These are phyloP conservation scores for Epizoanthus ramosus DNA, from an alignment of 92 coral and sea anemone species.

Conservation along the genomic window DNA sequence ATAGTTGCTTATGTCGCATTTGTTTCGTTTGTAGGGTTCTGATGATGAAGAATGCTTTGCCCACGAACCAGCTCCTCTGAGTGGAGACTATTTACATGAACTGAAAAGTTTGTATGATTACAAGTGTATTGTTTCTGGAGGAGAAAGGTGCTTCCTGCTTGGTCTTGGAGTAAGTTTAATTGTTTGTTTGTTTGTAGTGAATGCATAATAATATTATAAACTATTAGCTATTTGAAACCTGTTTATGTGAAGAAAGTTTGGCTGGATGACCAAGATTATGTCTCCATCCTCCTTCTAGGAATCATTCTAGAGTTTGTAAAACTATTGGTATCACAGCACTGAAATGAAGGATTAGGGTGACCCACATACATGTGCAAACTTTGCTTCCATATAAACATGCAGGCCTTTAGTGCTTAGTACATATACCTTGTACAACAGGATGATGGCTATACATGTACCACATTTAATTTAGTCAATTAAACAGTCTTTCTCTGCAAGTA, in stretches of 20 bases:
- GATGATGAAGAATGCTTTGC: slow-evolving; percentile 80
- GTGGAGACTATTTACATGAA: slow-evolving; percentile 67
- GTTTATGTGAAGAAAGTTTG: too few species aligned
- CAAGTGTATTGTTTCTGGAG: slow-evolving; percentile 91
- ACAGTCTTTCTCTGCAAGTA: too few species aligned
- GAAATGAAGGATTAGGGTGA: too few species aligned
- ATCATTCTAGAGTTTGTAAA: too few species aligned
- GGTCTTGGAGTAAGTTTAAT: slow-evolving; percentile 83
- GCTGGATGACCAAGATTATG: too few species aligned
- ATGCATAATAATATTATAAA: too few species aligned
- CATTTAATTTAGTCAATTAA: too few species aligned
- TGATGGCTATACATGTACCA: too few species aligned
- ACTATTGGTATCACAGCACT: too few species aligned
- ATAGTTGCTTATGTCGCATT: not conserved
- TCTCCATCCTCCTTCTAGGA: too few species aligned
- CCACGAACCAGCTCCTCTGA: slow-evolving; percentile 65
- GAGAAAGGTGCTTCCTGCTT: slow-evolving; percentile 81
- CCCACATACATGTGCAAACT: too few species aligned
- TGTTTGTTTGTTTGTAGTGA: not conserved
- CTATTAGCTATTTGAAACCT: too few species aligned
- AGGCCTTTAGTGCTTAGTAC: not conserved
- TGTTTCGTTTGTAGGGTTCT: slow-evolving; percentile 58
- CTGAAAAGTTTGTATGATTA: slow-evolving; percentile 81
- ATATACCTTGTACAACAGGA: not conserved
- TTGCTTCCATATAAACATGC: not conserved